These are phyloP conservation scores for Drosophila anomelani DNA, from an alignment of 2,888 invertebrate species.

Conservation along the genomic window DNA sequence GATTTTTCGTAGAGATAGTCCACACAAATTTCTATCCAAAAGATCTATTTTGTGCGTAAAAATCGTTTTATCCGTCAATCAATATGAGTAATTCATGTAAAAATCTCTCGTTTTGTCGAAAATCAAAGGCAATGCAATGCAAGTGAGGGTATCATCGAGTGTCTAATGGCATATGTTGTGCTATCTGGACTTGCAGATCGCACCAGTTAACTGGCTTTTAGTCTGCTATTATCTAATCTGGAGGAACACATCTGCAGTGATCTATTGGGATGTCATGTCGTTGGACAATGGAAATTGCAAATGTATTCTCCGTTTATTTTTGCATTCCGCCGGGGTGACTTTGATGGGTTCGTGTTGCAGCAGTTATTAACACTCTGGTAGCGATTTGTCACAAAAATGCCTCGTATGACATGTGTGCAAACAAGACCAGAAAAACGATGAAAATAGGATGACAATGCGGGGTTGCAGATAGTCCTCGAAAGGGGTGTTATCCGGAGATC, in stretches of 20 bases:
- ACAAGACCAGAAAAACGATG: slow-evolving; percentile 53
- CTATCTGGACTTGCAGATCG: slow-evolving; percentile 31
- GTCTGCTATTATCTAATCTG: slow-evolving; percentile 42
- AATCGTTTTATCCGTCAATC: slow-evolving; percentile 4
- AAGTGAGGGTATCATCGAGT: slow-evolving; percentile 9
- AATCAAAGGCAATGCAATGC: background rate
- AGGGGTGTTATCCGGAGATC: slow-evolving; percentile 52
- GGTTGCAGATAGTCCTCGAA: slow-evolving; percentile 41
- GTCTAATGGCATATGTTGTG: slow-evolving; percentile 16
- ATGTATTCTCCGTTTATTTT: slow-evolving; percentile 18
- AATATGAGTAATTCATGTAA: slow-evolving; percentile 22
- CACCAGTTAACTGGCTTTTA: slow-evolving; percentile 28
- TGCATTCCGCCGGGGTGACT: slow-evolving; percentile 52
- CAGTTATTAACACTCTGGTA: slow-evolving; percentile 77
- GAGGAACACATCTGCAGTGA: slow-evolving; percentile 57
- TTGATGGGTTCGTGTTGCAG: slow-evolving; percentile 40
- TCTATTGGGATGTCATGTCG: slow-evolving; percentile 59
- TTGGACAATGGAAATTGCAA: slow-evolving; percentile 25
- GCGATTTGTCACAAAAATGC: slow-evolving; percentile 72
- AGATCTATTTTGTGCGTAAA: background rate
- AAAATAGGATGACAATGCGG: slow-evolving; percentile 24
- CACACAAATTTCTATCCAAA: background rate
- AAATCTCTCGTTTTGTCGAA: slow-evolving; percentile 3
- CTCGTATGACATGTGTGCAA: slow-evolving; percentile 77
- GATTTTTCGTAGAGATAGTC: background rate